These are phyloP conservation scores for Scrobipalpa atriplicella DNA, from an alignment of 2,888 invertebrate species.

Conservation along the genomic window DNA sequence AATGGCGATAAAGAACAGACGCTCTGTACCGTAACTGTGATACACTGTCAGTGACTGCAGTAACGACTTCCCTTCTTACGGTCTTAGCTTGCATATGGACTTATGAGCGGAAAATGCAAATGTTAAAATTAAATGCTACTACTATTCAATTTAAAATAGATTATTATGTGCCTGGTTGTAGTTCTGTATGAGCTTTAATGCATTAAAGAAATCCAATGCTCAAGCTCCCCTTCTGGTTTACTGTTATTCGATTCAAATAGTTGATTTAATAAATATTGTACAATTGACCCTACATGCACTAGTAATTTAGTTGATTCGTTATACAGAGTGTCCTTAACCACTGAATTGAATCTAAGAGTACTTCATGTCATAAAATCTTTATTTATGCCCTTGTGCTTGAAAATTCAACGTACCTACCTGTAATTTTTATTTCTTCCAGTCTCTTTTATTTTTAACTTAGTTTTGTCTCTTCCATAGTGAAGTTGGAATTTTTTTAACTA, in stretches of 20 bases:
- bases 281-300: slow-evolving; percentile 26
- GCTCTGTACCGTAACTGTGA: slow-evolving; percentile 55
- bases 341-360: too few species aligned
- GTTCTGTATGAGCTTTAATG: too few species aligned
- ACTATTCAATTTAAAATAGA: neutral
- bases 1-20: slow-evolving; percentile 46
- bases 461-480: too few species aligned
- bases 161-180: neutral
- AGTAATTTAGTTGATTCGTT: too few species aligned
- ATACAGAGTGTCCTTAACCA: neutral
- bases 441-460: too few species aligned
- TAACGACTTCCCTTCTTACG: slow-evolving; percentile 54
- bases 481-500: too few species aligned
- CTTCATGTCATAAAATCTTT: too few species aligned
- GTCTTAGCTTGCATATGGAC: slow-evolving; percentile 26
- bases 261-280: slow-evolving; percentile 20
- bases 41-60: slow-evolving; percentile 44
- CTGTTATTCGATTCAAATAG: slow-evolving; percentile 14
- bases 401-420: too few species aligned
- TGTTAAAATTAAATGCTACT: neutral
- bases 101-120: slow-evolving; percentile 23
- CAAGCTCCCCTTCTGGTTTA: slow-evolving; percentile 6
- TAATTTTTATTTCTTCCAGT: too few species aligned
- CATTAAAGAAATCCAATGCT: neutral
- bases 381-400: too few species aligned